Base-by-base conservation (phyloP, 1,140 invertebrate species). In the Alviniconcha marisindica region DNA sequence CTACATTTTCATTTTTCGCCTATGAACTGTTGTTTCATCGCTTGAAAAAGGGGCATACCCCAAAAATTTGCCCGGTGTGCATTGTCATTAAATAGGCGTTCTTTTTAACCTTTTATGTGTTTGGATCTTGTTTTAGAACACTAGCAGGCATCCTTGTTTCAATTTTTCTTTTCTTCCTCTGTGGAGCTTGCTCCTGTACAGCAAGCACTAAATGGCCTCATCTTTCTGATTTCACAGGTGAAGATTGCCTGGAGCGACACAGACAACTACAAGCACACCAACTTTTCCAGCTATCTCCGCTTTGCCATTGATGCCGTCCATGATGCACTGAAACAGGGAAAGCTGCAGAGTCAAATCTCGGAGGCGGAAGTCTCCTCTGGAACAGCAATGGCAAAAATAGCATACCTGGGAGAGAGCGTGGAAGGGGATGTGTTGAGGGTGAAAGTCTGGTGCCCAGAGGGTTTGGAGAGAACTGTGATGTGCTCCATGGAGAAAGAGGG, bases 201-300 rank as follows among this genome's bases (percentile, higher is more conserved):
- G n/a, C n/a, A n/a, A n/a, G n/a, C n/a, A n/a, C n/a, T n/a, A n/a
- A n/a, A n/a, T n/a, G n/a, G n/a, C n/a, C n/a, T n/a, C n/a, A 48
- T 18, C 44, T 48, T 5, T 48, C 5, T 48, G 5, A 48, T 7
- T 28, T 60, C 15, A 14, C 10, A 44, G 38, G 56, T 80, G 10
- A 80, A 60, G 28, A 76, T 85, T 7, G 54, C 21, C 12, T 85
- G 84, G 84, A 80, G 77, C 14, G 84, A 85, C 56, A 85, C 84
- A 21, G 84, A 85, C 51, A 54, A 77, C 71, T 83, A 83, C 60
- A 76, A 81, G 2, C 84, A 85, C 63, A 85, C 84, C 38, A 85
- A 83, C 54, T 83, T 77, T 40, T 69, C 81, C 81, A 77, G 51
- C 56, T 85, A 85, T 33, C 31, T 60, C 28, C 48, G 78, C 18